Evolutionary conservation across 1,140 invertebrate species (phyloP).

Genomic region (Heliconius hewitsoni): DNA sequence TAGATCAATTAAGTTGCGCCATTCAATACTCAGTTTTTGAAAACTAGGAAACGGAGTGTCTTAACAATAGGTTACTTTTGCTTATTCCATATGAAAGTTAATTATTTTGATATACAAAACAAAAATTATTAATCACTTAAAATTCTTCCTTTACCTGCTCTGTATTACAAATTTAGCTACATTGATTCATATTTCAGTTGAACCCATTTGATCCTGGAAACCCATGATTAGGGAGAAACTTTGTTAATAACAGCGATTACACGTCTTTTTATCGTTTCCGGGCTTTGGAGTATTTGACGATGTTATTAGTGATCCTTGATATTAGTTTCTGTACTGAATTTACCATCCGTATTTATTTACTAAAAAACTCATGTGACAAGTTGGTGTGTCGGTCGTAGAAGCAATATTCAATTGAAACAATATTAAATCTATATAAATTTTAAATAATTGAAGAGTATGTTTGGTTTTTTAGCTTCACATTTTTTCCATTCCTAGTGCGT

Average conservation of each 20-base stretch:
- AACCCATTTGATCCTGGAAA: not conserved
- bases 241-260: conserved; percentile 44
- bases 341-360: no score
- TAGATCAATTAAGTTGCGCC: no score
- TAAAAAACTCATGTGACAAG: no score
- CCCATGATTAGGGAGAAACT: conserved; percentile 25
- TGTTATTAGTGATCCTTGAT: conserved; percentile 30
- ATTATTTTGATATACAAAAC: no score
- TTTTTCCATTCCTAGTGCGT: not conserved
- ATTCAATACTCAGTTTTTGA: no score
- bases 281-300: conserved; percentile 32
- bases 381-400: no score
- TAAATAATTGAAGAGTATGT: no score
- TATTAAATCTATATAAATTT: no score
- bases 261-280: conserved; percentile 38
- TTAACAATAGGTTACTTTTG: no score
- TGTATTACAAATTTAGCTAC: conserved; percentile 26
- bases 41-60: no score
- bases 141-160: not conserved
- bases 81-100: no score
- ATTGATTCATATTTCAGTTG: conserved; percentile 1
- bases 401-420: no score
- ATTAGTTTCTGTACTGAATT: not conserved
- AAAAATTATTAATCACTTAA: not conserved
- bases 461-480: not conserved